Evolutionary conservation across 2,113 vertebrate genomes (phyloP).

Genomic region (Dolichallabes microphthalmus): DNA sequence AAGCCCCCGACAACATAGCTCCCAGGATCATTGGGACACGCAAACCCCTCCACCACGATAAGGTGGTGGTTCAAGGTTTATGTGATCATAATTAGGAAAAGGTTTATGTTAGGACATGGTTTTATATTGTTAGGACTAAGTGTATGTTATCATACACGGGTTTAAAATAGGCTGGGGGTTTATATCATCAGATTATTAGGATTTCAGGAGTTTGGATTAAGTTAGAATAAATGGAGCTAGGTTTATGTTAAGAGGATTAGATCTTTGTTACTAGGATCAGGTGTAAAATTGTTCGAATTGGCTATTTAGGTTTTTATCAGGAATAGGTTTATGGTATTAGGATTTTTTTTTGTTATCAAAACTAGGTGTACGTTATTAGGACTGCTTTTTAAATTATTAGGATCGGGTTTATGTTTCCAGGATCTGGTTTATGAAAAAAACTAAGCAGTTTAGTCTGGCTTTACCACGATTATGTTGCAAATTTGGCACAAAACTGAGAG

Average conservation of each 20-base stretch:
- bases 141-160: background rate
- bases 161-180: background rate
- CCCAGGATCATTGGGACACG: no score
- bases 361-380: background rate
- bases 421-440: no score
- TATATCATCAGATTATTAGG: background rate
- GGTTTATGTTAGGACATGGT: background rate
- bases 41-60: no score
- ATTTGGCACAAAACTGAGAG: background rate
- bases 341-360: background rate
- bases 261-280: background rate
- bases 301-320: no score
- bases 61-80: no score
- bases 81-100: background rate
- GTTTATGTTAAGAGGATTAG: background rate
- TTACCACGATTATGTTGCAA: background rate
- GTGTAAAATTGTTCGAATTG: no score
- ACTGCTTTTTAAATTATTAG: background rate
- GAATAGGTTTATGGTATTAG: no score
- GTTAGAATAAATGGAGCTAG: background rate
- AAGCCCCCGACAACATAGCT: no score
- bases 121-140: background rate
- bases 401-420: background rate
- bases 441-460: background rate
- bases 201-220: background rate